A percentile compares a stretch with the other conserved stretches of the same genome.
Conservation (phyloP, 2,888 invertebrate species). For the Augochlorella aurata region DNA sequence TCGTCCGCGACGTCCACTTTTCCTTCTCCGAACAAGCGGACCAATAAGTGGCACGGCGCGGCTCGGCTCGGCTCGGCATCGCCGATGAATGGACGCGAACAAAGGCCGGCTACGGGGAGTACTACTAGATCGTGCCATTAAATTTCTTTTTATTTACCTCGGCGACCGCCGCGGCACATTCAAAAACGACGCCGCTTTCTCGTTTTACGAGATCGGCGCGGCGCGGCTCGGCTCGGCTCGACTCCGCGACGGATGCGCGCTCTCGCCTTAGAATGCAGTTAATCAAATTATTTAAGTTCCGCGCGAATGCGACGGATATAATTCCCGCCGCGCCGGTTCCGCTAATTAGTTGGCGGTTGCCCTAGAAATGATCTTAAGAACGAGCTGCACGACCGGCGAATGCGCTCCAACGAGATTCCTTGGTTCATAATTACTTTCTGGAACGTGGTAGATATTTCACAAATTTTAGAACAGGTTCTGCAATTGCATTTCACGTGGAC, state of each 20-base stretch:
- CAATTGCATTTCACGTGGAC: no score
- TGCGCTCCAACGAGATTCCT: background rate
- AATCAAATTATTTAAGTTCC: slow-evolving; percentile 5
- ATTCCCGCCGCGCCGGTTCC: background rate
- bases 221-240: background rate
- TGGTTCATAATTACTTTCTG: background rate
- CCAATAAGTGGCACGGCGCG: slow-evolving; percentile 55
- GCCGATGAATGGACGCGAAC: slow-evolving; percentile 55
- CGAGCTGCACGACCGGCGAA: background rate
- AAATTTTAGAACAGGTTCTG: no score
- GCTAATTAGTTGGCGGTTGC: background rate
- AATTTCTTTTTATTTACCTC: slow-evolving; percentile 26
- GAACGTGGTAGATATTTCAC: background rate
- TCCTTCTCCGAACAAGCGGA: slow-evolving; percentile 51
- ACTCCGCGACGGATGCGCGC: background rate
- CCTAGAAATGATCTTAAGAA: background rate
- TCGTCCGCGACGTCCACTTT: slow-evolving; percentile 61
- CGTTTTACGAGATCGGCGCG: background rate
- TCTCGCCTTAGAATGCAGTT: background rate
- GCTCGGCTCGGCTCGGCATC: slow-evolving; percentile 40
- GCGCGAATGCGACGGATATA: background rate
- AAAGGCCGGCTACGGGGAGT: slow-evolving; percentile 17
- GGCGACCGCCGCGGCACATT: background rate
- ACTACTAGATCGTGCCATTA: slow-evolving; percentile 31
- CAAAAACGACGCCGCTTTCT: slow-evolving; percentile 30